These are phyloP conservation scores for Cydia splendana DNA, from an alignment of 1,140 invertebrate species.

Conservation along the genomic window DNA sequence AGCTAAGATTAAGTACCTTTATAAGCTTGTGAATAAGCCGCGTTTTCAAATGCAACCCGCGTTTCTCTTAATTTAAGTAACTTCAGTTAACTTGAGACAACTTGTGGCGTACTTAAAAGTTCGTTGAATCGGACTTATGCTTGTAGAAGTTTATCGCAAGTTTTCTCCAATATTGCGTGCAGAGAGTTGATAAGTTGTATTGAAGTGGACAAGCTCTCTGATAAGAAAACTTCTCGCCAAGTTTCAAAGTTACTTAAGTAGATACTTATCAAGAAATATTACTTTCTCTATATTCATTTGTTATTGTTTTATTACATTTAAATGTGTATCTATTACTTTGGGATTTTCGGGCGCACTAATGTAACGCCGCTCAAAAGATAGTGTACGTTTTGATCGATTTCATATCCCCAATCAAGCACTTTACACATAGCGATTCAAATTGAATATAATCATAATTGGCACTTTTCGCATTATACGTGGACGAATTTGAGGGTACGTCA, in stretches of 20 bases:
- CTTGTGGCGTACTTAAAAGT: conserved; percentile 25
- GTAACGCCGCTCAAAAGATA: too few species aligned
- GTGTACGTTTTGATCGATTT: too few species aligned
- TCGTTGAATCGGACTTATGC: not conserved
- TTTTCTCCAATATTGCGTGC: conserved; percentile 14
- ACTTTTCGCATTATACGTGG: too few species aligned
- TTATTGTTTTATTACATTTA: not conserved
- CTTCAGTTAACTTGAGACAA: conserved; percentile 20
- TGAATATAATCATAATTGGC: too few species aligned
- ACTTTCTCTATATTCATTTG: not conserved
- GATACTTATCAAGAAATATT: conserved; percentile 5
- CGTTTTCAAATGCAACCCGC: conserved; percentile 22
- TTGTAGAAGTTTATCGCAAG: not conserved
- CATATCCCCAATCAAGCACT: too few species aligned
- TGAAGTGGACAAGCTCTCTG: conserved; percentile 6
- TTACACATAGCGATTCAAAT: too few species aligned
- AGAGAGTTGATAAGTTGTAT: conserved; percentile 9
- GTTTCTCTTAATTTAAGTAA: conserved; percentile 25
- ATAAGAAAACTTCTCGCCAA: conserved; percentile 5
- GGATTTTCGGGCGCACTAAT: too few species aligned
- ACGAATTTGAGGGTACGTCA: not conserved
- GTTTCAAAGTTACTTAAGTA: conserved; percentile 1
- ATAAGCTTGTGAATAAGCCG: conserved; percentile 23
- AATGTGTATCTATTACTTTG: too few species aligned
- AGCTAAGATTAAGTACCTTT: conserved; percentile 10